Base-by-base conservation (phyloP, 1,140 invertebrate genomes). In the Heliconius hermathena region DNA sequence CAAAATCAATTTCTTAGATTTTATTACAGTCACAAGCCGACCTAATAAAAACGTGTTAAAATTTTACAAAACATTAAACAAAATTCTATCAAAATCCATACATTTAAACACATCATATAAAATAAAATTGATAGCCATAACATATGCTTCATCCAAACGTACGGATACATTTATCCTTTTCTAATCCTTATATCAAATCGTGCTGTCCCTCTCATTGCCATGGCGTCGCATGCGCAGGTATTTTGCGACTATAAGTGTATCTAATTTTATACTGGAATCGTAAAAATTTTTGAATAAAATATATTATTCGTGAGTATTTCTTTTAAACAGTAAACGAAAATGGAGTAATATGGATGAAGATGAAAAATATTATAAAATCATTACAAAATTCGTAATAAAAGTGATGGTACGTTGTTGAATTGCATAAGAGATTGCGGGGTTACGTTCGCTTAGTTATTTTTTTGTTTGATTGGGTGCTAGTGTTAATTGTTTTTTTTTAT, bases 51-150 rank as follows among this genome's bases (percentile, higher is more conserved):
- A 46, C 0, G 13, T 46, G 41, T 46, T 5, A 16, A 46, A 16
- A 46, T 16, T 46, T 16, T 46, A 46, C 13, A 46, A 16, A 46
- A 46, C 41, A 46, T 46, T 66, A 66, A 11, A 66, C 22, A 66
- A 66, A 66, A 66, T 5, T 22, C 60, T 16, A 66, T 26, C 60
- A 66, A 66, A 29, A 66, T 66, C 60, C 26, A 66, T 66, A 66
- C 60, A 66, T 26, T 66, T 29, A 29, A 66, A 66, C 60, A 66
- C n/a, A 26, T 66, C 60, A 29, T 66, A 66, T 66, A 66, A 66
- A 66, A 66, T 66, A 66, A 66, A 66, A 66, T 66, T 66, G 60
- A 66, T 66, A 66, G 60, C 60, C 60, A 66, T 29, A 66, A 66
- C 60, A 29, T 66, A 66, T 66, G 60, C 60, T 66, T 29, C 60